A percentile compares a stretch with the other conserved stretches of the same genome.
Conservation (phyloP, 2,113 vertebrate species). For the Pituophis catenifer region DNA sequence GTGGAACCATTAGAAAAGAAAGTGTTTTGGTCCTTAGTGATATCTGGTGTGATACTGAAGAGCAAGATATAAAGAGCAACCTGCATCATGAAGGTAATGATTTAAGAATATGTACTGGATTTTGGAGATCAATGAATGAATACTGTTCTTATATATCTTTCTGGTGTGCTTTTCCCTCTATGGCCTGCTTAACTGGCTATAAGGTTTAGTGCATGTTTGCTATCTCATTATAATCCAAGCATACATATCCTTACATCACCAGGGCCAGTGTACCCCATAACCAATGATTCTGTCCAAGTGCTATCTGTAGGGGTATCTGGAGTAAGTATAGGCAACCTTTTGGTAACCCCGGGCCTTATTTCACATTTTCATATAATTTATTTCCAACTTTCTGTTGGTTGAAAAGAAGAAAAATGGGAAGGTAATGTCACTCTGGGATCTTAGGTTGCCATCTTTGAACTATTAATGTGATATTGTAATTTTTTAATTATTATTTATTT, state of each 20-base stretch:
- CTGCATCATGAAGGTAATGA: constrained; percentile 38
- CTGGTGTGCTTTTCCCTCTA: background rate
- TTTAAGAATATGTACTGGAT: background rate
- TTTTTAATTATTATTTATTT: background rate
- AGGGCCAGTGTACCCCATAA: background rate
- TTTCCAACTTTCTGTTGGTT: background rate
- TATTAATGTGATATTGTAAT: background rate
- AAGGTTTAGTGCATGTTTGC: background rate
- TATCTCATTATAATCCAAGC: background rate
- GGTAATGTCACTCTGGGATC: background rate
- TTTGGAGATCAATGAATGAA: background rate
- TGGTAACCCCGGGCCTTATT: background rate
- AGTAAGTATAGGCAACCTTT: background rate
- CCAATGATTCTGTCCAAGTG: background rate
- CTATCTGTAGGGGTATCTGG: background rate
- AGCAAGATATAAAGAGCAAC: constrained; percentile 16
- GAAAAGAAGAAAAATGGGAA: background rate
- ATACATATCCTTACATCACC: background rate
- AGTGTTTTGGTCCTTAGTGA: constrained; percentile 42
- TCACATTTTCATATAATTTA: background rate
- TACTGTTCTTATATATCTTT: background rate
- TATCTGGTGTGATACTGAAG: constrained; percentile 29
- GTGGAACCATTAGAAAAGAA: constrained; percentile 12
- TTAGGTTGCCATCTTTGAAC: background rate
- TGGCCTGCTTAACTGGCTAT: background rate